Evolutionary conservation across 2,888 invertebrate species (phyloP), one percentile per base, ranked within the genome.

Genomic region (Iphiclides podalirius): DNA sequence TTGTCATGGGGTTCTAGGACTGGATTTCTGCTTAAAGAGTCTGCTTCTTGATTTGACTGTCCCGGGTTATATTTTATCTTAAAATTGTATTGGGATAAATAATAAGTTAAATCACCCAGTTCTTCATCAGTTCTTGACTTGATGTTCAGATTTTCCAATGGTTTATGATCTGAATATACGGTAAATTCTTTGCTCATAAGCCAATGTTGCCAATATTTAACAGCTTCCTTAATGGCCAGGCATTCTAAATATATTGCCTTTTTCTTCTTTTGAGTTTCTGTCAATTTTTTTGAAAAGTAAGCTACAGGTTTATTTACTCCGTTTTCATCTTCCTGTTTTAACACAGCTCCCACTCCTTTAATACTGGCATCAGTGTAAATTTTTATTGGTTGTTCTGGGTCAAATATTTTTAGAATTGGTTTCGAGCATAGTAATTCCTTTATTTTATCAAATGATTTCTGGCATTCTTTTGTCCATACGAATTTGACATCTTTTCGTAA

Each of bases 141-240:
- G 6, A 55, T 43, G 11, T 56, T 55, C 11, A 60, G 7, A 4
- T 57, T 55, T 47, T 58, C 55, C 26, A 56, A 33, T 7, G 54
- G 56, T 43, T 59, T 54, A 13, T 54, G 52, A 23, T 56, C 56
- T 28, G 53, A 51, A 20, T 40, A 58, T 1, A 56, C 54, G 26
- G 17, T 55, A 45, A 61, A 57, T 31, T 34, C 1, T 48, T 52
- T 56, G 11, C 54, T 52, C 28, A 60, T 58, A 1, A 58, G 43
- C 54, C 53, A 55, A 28, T 56, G 38, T 26, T 57, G 60, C 60
- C 60, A 57, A 36, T 54, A 60, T 49, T 51, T 52, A 9, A 60
- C 38, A 0, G 55, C 45, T 47, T 57, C 54, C 49, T 57, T 57
- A 3, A 60, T 55, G 4, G 61, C 58, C 38, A 59, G 47, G 28